phyloP scores from a whole-genome alignment of 2,888 invertebrate genomes.

The Sepioteuthis lessoniana region DNA sequence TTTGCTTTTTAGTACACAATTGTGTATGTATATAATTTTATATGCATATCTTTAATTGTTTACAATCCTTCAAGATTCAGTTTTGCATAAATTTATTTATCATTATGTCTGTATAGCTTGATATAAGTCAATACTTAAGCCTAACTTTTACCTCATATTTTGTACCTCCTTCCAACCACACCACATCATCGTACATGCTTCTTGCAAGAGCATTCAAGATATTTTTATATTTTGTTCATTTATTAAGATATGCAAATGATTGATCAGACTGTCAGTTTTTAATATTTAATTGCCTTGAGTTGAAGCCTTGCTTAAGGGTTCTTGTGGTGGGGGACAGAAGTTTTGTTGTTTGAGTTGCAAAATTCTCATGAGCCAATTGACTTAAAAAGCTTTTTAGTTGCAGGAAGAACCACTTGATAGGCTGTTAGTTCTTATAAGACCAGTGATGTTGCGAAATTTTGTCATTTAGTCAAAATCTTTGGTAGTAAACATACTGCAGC shows the following conservation, averaged over 20 bases:
- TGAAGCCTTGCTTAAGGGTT: background rate
- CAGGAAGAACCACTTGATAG: background rate
- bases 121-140: background rate
- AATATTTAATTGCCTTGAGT: background rate
- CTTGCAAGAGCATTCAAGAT: background rate
- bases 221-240: background rate
- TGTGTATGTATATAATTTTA: background rate
- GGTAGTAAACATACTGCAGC: background rate
- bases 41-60: background rate
- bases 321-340: background rate
- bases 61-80: background rate
- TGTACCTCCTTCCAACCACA: background rate
- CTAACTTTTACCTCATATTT: no score
- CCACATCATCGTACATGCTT: background rate
- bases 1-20: background rate
- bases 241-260: background rate
- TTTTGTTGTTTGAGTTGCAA: background rate
- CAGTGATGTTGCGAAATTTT: background rate
- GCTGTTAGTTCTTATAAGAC: background rate
- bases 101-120: background rate
- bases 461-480: background rate
- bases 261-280: background rate
- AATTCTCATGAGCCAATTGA: background rate
- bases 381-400: background rate
- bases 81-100: background rate